These are phyloP conservation scores for Tetramorium parvispinum DNA, from an alignment of 1,140 invertebrate species.

Conservation along the genomic window DNA sequence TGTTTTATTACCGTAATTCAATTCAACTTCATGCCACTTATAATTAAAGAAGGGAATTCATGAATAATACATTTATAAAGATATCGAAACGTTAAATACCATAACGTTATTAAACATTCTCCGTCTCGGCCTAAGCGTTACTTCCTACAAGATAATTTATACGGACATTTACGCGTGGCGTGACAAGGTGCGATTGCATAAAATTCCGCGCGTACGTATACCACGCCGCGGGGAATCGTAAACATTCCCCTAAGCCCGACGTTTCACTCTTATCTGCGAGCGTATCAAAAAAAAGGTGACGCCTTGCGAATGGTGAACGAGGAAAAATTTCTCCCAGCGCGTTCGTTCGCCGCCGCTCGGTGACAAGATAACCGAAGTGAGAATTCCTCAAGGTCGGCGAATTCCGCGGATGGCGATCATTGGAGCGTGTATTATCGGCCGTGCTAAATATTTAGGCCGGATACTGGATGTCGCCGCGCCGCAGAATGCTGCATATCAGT, in stretches of 20 bases:
- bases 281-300: constrained; percentile 44
- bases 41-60: neutral
- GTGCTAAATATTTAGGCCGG: constrained; percentile 71
- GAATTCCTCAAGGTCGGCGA: constrained; percentile 57
- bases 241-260: constrained; percentile 35
- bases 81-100: neutral
- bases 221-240: constrained; percentile 33
- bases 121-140: constrained; percentile 3
- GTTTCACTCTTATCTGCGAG: constrained; percentile 44
- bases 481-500: constrained; percentile 40
- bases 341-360: constrained; percentile 14
- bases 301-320: constrained; percentile 46
- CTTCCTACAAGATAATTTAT: constrained; percentile 49
- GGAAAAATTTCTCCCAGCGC: constrained; percentile 31
- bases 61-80: constrained; percentile 6
- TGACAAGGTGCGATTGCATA: constrained; percentile 39
- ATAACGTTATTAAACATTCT: constrained; percentile 14
- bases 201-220: constrained; percentile 35
- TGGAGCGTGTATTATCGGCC: constrained; percentile 51
- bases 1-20: neutral
- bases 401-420: constrained; percentile 60
- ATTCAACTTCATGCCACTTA: neutral
- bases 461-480: constrained; percentile 69
- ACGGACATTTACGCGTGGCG: constrained; percentile 24
- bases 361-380: constrained; percentile 35